Percentiles rank a stretch among this genome's conserved stretches.
These are phyloP conservation scores for Papilio glaucus DNA, from an alignment of 1,140 invertebrate genomes.

Conservation along the genomic window DNA sequence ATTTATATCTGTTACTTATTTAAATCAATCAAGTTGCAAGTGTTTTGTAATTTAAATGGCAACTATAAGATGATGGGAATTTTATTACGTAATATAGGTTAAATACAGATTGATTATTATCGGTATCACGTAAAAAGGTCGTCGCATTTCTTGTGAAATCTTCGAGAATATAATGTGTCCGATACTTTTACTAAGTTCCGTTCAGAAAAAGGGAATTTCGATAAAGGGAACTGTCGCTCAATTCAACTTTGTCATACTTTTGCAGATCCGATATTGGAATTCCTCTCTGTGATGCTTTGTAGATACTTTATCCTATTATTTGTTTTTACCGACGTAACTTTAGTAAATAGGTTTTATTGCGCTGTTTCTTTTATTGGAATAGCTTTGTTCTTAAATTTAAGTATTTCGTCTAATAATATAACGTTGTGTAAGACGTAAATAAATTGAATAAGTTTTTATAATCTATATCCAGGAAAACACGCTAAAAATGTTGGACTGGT, in stretches of 20 bases:
- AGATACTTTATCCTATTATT: slow-evolving; percentile 17
- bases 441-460: too few relatives aligned
- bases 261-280: slow-evolving; percentile 36
- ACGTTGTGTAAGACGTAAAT: too few relatives aligned
- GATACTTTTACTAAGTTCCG: slow-evolving; percentile 7
- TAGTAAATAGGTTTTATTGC: slow-evolving; percentile 5
- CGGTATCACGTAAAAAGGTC: not conserved
- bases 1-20: too few relatives aligned
- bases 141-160: not conserved
- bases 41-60: too few relatives aligned
- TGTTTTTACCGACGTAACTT: slow-evolving; percentile 10
- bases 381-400: not conserved
- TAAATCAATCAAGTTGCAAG: too few relatives aligned
- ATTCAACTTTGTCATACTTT: slow-evolving; percentile 37
- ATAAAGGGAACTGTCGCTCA: slow-evolving; percentile 34
- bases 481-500: too few relatives aligned
- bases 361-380: slow-evolving; percentile 8
- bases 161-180: not conserved
- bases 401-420: too few relatives aligned
- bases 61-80: too few relatives aligned
- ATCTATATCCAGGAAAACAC: too few relatives aligned
- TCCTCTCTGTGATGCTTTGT: slow-evolving; percentile 11
- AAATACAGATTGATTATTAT: not conserved
- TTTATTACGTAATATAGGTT: not conserved
- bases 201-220: slow-evolving; percentile 22